Percentiles rank a stretch among this genome's conserved stretches.
These are phyloP conservation scores for Drosophila formosana DNA, from an alignment of 2,888 invertebrate genomes.

Conservation along the genomic window DNA sequence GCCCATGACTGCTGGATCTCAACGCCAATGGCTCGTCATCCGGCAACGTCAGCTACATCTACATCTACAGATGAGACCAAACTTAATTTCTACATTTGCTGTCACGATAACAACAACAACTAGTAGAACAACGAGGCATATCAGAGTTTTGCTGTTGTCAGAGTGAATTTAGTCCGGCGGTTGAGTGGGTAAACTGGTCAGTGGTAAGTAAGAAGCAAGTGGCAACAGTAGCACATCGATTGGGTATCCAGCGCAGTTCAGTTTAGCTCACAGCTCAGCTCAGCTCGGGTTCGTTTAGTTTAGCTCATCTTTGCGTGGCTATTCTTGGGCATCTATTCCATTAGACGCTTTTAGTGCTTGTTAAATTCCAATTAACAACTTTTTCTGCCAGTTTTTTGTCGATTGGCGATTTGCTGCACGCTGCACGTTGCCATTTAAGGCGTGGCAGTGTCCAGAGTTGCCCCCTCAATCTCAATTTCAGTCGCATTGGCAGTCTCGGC, in stretches of 20 bases:
- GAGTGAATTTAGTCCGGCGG: slow-evolving; percentile 34
- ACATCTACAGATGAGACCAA: slow-evolving; percentile 45
- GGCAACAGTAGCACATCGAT: slow-evolving; percentile 18
- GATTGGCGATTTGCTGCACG: slow-evolving; percentile 53
- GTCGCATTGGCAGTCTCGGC: neutral
- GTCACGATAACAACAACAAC: slow-evolving; percentile 54
- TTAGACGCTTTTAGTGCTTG: slow-evolving; percentile 80
- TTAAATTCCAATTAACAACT: slow-evolving; percentile 83
- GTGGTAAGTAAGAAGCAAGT: slow-evolving; percentile 24
- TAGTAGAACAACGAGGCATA: slow-evolving; percentile 11
- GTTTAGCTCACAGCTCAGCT: too few species aligned
- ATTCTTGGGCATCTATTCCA: slow-evolving; percentile 56
- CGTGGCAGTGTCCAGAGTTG: slow-evolving; percentile 26
- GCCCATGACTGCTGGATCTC: slow-evolving; percentile 13
- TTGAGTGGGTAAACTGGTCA: slow-evolving; percentile 61
- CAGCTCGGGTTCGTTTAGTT: neutral
- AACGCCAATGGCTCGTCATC: slow-evolving; percentile 43
- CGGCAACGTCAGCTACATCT: slow-evolving; percentile 4
- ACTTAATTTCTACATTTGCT: slow-evolving; percentile 81
- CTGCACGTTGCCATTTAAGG: slow-evolving; percentile 42
- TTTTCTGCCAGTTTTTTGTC: slow-evolving; percentile 57
- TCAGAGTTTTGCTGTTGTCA: slow-evolving; percentile 32
- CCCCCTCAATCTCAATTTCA: neutral
- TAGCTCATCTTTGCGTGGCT: slow-evolving; percentile 28
- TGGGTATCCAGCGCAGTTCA: slow-evolving; percentile 5